phyloP scores from a whole-genome alignment of 2,888 invertebrate genomes.

The Laothoe populi region DNA sequence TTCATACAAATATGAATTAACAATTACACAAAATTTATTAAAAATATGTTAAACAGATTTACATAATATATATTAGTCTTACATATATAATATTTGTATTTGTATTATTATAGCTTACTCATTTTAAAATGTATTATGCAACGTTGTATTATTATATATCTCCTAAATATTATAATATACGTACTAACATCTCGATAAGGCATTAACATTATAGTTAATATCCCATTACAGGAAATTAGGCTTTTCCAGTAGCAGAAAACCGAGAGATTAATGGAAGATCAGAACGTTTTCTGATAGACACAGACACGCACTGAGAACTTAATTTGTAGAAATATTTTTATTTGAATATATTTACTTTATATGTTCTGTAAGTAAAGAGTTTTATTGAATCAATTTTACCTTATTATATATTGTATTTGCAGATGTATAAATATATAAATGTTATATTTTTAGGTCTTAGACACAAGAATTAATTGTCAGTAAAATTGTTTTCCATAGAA shows the following conservation, averaged over 20 bases:
- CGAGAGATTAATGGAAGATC: constrained; percentile 1
- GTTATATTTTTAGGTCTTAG: too few species aligned
- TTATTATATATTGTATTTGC: too few species aligned
- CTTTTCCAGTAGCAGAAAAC: constrained; percentile 18
- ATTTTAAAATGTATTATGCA: too few species aligned
- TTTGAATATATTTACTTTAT: not conserved
- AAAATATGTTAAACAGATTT: too few species aligned
- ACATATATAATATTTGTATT: too few species aligned
- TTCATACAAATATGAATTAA: too few species aligned
- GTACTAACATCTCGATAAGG: not conserved
- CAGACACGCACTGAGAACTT: not conserved
- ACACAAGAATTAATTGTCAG: too few species aligned
- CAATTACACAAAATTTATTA: too few species aligned
- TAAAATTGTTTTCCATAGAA: too few species aligned
- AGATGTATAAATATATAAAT: too few species aligned
- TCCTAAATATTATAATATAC: not conserved
- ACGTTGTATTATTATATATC: not conserved
- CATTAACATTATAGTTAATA: constrained; percentile 14
- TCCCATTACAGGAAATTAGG: constrained; percentile 27
- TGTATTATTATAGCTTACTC: too few species aligned
- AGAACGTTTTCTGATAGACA: not conserved
- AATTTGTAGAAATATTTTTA: not conserved
- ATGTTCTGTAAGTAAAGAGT: not conserved
- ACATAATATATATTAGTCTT: too few species aligned
- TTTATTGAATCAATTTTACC: not conserved